Conservation (phyloP, 2,113 vertebrate species). For the Todiramphus chloris region DNA sequence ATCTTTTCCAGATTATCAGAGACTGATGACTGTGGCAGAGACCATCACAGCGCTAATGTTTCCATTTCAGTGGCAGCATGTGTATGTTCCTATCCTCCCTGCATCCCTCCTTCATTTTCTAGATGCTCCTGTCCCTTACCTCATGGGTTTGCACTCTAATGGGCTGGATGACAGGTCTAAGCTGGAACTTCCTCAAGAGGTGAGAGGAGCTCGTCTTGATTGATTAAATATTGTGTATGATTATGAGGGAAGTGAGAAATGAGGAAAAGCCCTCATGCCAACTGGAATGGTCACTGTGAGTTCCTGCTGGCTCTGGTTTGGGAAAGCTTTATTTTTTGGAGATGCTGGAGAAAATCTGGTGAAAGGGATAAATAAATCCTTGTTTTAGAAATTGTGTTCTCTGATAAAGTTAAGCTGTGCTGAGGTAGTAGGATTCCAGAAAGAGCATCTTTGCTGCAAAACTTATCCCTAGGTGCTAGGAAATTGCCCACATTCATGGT, state of each 20-base stretch:
- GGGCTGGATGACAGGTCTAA: constrained; percentile 85
- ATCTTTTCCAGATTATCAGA: constrained; percentile 83
- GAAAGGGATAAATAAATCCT: not conserved
- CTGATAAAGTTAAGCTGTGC: not conserved
- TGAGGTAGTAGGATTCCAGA: not conserved
- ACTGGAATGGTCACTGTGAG: not conserved
- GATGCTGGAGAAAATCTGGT: not conserved
- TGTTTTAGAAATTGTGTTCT: not conserved
- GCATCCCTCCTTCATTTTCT: constrained; percentile 87
- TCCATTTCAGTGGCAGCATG: constrained; percentile 88
- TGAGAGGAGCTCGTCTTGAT: constrained; percentile 54
- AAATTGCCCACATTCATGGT: not conserved
- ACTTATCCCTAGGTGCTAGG: not conserved
- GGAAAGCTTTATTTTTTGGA: not conserved
- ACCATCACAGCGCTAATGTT: constrained; percentile 87
- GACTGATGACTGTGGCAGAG: constrained; percentile 88
- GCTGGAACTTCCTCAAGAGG: constrained; percentile 94
- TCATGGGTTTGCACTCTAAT: constrained; percentile 88
- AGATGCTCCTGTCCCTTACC: constrained; percentile 86
- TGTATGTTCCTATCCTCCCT: constrained; percentile 87
- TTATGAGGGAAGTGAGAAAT: not conserved
- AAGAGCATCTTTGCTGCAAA: not conserved
- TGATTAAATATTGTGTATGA: not conserved
- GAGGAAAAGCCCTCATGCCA: not conserved
- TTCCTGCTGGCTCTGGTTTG: not conserved